These are phyloP conservation scores for Diarsia dahlii DNA, from an alignment of 2,888 invertebrate genomes.

Conservation along the genomic window DNA sequence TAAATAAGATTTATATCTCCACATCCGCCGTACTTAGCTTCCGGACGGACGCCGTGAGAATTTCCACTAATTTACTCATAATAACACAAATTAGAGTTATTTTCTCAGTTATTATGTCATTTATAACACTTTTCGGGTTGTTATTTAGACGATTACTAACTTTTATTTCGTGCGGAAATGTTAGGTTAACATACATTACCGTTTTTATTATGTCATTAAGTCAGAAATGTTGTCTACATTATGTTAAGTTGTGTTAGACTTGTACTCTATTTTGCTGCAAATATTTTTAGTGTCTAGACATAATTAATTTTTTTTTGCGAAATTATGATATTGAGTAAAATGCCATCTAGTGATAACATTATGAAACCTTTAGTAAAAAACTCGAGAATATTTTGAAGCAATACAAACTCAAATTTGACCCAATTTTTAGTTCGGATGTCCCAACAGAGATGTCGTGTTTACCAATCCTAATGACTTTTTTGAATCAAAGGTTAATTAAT, in stretches of 20 bases:
- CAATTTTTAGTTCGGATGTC: background rate
- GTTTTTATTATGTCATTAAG: conserved; percentile 47
- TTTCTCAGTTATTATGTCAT: conserved; percentile 65
- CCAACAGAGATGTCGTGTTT: conserved; percentile 49
- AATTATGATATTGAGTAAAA: background rate
- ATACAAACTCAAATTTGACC: too few relatives aligned
- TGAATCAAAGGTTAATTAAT: background rate
- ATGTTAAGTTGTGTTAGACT: conserved; percentile 15
- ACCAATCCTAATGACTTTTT: background rate
- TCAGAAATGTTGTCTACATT: conserved; percentile 21
- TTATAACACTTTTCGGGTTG: conserved; percentile 60
- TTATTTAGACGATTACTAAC: conserved; percentile 47
- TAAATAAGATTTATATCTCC: conserved; percentile 64
- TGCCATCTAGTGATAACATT: conserved; percentile 51
- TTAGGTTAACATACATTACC: conserved; percentile 57
- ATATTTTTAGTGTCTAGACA: background rate
- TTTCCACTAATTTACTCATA: conserved; percentile 54
- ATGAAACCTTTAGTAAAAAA: conserved; percentile 17
- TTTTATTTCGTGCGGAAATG: conserved; percentile 49
- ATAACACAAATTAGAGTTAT: conserved; percentile 55
- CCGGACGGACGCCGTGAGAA: conserved; percentile 66
- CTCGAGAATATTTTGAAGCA: background rate
- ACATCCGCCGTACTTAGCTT: conserved; percentile 60
- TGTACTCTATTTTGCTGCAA: conserved; percentile 22
- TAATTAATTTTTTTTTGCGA: conserved; percentile 3